Base-by-base conservation (phyloP, 1,140 invertebrate genomes). In the Colletes latitarsis region DNA sequence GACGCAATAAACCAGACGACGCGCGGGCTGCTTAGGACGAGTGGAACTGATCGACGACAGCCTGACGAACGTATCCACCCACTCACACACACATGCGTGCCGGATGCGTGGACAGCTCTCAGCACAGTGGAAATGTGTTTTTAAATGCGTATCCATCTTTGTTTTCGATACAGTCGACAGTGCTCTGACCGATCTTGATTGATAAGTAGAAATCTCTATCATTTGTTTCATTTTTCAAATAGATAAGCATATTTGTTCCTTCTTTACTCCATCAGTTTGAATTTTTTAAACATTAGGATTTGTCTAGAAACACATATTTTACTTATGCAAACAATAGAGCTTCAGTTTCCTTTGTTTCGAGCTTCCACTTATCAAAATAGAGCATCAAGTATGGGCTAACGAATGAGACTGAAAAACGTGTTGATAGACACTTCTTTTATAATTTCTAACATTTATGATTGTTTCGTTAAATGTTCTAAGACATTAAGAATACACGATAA, bases 1-100 rank as follows among this genome's bases (percentile, higher is more conserved):
- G 86, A 89, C 86, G 88, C 70, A 88, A 84, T 78, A 70, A 75
- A 76, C 39, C 80, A n/a, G 70, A 74, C 81, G 77, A 81, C 66
- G 64, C 76, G 73, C 80, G 58, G 81, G 75, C 82, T 82, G 75
- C 80, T 2, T 30, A 21, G 19, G n/a, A 66, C 67, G 63, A 67
- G 55, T 30, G 55, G 49, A 64, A 60, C 30, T 43, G 68, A 74
- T 80, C 68, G 53, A 85, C 72, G 67, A 85, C 57, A 83, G 68
- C 52, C 69, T 64, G 74, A 77, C 49, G 60, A 69, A 82, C 49
- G 83, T 82, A 76, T 78, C 74, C 77, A 84, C 82, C 84, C 78
- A 84, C 68, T 55, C 52, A 21, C 17, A 49, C 46, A 46, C 55
- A 9, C 15, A 53, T 71, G 39, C 30, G 60, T 66, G 17, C 53